Base-by-base conservation (phyloP, 1,140 invertebrate genomes). In the Eueides isabella region DNA sequence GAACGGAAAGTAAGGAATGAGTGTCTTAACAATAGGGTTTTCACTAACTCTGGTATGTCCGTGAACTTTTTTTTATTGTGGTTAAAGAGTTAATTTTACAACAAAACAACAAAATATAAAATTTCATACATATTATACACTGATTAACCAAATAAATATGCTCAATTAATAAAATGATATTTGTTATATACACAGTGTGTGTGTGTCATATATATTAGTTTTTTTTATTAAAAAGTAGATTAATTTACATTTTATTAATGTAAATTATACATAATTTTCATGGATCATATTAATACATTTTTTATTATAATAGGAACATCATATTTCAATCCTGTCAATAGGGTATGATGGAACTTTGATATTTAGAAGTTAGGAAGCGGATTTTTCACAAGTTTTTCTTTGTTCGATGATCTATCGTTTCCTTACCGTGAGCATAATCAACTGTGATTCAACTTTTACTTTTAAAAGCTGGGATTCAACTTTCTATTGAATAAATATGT, bases 271-370 rank as follows among this genome's bases (percentile, higher is more conserved):
- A 19, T 6, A 44, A 19, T n/a, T 44, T 38, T 4, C 7, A 4
- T 23, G 12, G 23, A 55, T 9, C 7, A 55, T 4, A 26, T 55
- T 23, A 23, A 55, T 55, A 12, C 23, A 55, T 26, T 55, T 11
- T 55, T 0, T 26, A 4, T 55, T 55, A 55, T 26, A 26, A 55
- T 12, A 55, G 23, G 11, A 23, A 55, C 48, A 55, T 55, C 48
- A 55, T 55, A 26, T 55, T 55, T 55, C 48, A 55, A 26, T 55
- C 48, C 23, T 26, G 48, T 55, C 23, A 55, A 55, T 55, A 55
- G 48, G 48, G 48, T 23, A 55, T 55, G 48, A 55, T 55, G 48
- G 48, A 55, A 55, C 48, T 55, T 55, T 55, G 19, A 55, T 55
- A 55, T 55, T 26, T 26, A 26, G 48, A 55, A 55, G 48, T 55